Conservation (phyloP, 2,888 invertebrate species). For the Melieria omissa region DNA sequence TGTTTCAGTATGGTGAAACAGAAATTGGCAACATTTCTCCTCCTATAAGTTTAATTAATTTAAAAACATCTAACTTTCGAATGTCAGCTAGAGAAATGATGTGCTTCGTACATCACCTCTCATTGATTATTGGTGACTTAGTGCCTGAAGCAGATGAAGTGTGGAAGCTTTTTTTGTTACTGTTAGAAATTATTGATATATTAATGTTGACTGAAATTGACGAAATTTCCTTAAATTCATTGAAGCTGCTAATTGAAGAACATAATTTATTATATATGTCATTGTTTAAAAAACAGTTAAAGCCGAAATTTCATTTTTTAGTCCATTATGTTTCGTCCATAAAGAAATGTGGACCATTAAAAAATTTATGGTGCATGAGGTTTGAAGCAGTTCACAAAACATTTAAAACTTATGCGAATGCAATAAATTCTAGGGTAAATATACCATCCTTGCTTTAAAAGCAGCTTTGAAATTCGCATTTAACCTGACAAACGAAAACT, state of each 20-base stretch:
- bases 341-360: conserved; percentile 33
- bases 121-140: conserved; percentile 45
- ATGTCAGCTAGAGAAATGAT: conserved; percentile 44
- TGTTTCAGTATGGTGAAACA: conserved; percentile 44
- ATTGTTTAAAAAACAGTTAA: background rate
- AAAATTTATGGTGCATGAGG: conserved; percentile 30
- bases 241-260: conserved; percentile 13
- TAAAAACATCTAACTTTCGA: conserved; percentile 39
- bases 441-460: too few relatives aligned
- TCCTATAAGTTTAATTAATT: conserved; percentile 26
- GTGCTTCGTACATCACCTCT: conserved; percentile 40
- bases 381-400: too few relatives aligned
- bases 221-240: background rate
- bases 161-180: conserved; percentile 39
- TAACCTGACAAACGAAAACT: too few relatives aligned
- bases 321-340: conserved; percentile 22
- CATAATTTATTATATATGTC: conserved; percentile 22
- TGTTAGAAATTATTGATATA: conserved; percentile 41
- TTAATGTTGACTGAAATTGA: conserved; percentile 29
- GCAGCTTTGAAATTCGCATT: too few relatives aligned
- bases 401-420: too few relatives aligned
- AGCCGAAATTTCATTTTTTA: conserved; percentile 34
- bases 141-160: conserved; percentile 37
- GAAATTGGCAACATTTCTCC: conserved; percentile 41
- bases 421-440: too few relatives aligned